Percentiles rank a stretch among this genome's conserved stretches.
Evolutionary conservation across 2,797 vertebrate genomes (phyloP).

Genomic region (Eutrigla gurnardus): DNA sequence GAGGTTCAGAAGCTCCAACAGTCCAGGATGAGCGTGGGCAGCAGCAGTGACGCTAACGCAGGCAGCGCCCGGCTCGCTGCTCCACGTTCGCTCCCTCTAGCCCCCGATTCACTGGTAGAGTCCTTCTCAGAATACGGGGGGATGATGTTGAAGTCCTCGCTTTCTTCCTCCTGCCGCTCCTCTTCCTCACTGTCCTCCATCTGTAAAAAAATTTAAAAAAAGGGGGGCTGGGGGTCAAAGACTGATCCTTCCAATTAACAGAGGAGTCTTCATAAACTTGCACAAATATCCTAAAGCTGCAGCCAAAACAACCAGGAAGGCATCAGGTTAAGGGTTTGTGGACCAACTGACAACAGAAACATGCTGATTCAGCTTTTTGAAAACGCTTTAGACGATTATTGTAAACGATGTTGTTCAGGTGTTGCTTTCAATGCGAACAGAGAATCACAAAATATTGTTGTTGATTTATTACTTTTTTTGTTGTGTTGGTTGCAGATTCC

Average conservation of each 20-base stretch:
- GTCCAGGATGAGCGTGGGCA: constrained; percentile 73
- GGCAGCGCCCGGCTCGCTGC: constrained; percentile 54
- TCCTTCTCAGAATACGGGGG: constrained; percentile 84
- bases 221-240: constrained; percentile 22
- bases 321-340: background rate
- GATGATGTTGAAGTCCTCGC: constrained; percentile 81
- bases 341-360: background rate
- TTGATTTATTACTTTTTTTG: too few relatives aligned
- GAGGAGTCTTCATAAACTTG: constrained; percentile 36
- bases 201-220: constrained; percentile 61
- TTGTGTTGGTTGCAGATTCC: too few relatives aligned
- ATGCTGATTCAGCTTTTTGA: background rate
- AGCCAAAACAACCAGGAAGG: background rate
- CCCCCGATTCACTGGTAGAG: constrained; percentile 76
- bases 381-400: background rate
- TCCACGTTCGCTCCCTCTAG: constrained; percentile 74
- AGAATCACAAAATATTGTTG: too few relatives aligned
- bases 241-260: constrained; percentile 64
- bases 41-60: constrained; percentile 66
- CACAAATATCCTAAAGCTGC: constrained; percentile 24
- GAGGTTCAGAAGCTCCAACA: constrained; percentile 65
- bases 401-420: background rate
- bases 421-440: background rate
- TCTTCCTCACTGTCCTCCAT: constrained; percentile 82
- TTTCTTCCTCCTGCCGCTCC: constrained; percentile 66